Evolutionary conservation across 2,113 vertebrate genomes (phyloP).

Genomic region (Zapus hudsonius): DNA sequence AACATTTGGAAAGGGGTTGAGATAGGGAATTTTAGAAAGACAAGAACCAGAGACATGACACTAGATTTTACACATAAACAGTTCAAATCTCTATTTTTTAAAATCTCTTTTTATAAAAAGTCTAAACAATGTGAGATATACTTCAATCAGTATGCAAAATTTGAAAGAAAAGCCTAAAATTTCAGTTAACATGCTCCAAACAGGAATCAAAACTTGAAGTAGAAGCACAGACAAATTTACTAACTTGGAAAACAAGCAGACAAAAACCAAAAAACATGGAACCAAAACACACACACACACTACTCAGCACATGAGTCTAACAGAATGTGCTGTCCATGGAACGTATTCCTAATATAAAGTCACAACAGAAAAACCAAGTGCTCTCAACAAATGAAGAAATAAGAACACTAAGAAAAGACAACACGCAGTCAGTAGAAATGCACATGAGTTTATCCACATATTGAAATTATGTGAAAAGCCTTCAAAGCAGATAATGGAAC

Average conservation of each 20-base stretch:
- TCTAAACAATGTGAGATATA: neutral
- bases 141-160: neutral
- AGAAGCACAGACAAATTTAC: neutral
- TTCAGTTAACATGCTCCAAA: constrained; percentile 15
- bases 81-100: neutral
- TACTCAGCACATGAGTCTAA: constrained; percentile 17
- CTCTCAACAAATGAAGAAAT: constrained; percentile 8
- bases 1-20: neutral
- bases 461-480: neutral
- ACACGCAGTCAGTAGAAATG: neutral
- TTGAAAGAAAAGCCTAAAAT: constrained; percentile 41
- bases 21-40: neutral
- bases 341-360: neutral
- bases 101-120: neutral
- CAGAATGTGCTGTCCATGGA: neutral
- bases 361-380: neutral
- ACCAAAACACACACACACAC: neutral
- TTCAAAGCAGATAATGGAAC: constrained; percentile 43
- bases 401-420: constrained; percentile 26
- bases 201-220: neutral
- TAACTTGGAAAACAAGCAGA: neutral
- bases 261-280: neutral
- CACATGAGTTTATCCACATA: constrained; percentile 10
- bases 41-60: neutral
- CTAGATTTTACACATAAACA: constrained; percentile 23